Percentiles rank a stretch among this genome's conserved stretches.
Conservation (phyloP, 2,888 invertebrate genomes). For the Serripes groenlandicus region DNA sequence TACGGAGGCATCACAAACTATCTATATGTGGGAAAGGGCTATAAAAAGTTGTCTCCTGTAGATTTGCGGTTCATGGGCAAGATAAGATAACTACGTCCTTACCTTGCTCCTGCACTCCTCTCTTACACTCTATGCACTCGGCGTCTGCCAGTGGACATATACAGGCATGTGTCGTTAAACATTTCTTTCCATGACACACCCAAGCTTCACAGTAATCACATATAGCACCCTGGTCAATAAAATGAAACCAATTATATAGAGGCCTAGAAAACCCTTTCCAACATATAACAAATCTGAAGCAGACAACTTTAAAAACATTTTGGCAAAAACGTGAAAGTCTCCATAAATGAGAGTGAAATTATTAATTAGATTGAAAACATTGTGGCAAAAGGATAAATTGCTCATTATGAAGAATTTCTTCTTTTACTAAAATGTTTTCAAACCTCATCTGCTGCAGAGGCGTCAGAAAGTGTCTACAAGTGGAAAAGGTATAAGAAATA, state of each 20-base stretch:
- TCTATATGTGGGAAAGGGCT: neutral
- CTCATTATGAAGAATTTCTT: too few species aligned
- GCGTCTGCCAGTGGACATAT: slow-evolving; percentile 96
- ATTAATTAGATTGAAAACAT: too few species aligned
- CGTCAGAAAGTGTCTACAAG: too few species aligned
- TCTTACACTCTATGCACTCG: slow-evolving; percentile 95
- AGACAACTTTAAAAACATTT: neutral
- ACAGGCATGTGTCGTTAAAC: slow-evolving; percentile 96
- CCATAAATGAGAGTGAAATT: neutral
- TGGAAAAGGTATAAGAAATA: too few species aligned
- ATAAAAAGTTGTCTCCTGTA: neutral
- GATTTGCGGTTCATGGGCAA: neutral
- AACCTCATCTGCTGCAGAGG: too few species aligned
- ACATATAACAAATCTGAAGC: too few species aligned
- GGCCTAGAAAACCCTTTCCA: too few species aligned
- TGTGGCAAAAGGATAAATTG: too few species aligned
- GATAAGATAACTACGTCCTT: neutral
- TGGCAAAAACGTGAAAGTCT: neutral
- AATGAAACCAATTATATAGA: too few species aligned
- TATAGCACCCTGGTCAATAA: slow-evolving; percentile 93
- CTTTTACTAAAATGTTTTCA: too few species aligned
- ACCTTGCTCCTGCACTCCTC: slow-evolving; percentile 98
- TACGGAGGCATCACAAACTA: neutral
- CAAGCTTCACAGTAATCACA: slow-evolving; percentile 99
- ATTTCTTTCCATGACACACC: slow-evolving; percentile 98